Percentiles rank a stretch among this genome's conserved stretches.
Evolutionary conservation across 2,888 invertebrate species (phyloP).

Genomic region (Ophion ellenae): DNA sequence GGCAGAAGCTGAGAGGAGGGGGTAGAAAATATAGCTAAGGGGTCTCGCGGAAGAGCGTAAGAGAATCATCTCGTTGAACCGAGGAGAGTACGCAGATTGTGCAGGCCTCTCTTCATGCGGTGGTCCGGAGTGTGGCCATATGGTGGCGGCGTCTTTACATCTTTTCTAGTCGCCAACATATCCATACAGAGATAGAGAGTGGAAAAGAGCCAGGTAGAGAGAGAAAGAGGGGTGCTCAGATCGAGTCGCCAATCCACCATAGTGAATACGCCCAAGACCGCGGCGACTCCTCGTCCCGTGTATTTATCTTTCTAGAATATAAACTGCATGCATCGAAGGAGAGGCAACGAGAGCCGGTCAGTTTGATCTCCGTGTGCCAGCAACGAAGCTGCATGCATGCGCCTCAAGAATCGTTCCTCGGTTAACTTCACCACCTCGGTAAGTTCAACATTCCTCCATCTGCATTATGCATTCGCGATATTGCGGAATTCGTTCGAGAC

Average conservation of each 20-base stretch:
- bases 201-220: neutral
- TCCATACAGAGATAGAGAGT: conserved; percentile 6
- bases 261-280: conserved; percentile 63
- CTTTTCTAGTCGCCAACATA: conserved; percentile 74
- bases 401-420: conserved; percentile 21
- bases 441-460: neutral
- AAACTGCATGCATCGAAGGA: conserved; percentile 13
- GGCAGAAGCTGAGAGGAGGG: conserved; percentile 45
- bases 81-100: conserved; percentile 74
- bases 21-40: conserved; percentile 43
- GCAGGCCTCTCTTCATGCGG: conserved; percentile 72
- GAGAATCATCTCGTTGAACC: conserved; percentile 57
- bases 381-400: conserved; percentile 17
- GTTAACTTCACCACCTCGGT: neutral
- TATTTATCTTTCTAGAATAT: conserved; percentile 52
- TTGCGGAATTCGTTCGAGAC: neutral
- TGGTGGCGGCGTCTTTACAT: conserved; percentile 80
- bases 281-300: conserved; percentile 33
- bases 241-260: conserved; percentile 65
- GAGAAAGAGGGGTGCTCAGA: conserved; percentile 39
- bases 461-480: conserved; percentile 1
- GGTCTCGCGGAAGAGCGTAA: conserved; percentile 36
- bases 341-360: conserved; percentile 38
- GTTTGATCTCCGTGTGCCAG: conserved; percentile 42
- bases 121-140: conserved; percentile 72